phyloP scores from a whole-genome alignment of 2,113 vertebrate species.

The Desmodus rotundus region DNA sequence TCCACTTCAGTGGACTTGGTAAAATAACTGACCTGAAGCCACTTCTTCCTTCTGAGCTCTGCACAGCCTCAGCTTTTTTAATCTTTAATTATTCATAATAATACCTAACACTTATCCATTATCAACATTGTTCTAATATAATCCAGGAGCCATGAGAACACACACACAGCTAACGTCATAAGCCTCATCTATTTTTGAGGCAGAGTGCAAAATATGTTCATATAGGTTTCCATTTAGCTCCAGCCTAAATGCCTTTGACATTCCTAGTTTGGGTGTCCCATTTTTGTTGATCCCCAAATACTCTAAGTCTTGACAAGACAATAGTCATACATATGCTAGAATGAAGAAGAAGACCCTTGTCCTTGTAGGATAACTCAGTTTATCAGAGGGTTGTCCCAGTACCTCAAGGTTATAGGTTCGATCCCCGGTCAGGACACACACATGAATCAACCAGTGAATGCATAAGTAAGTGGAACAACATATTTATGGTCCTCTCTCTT shows the following conservation, averaged over 20 bases:
- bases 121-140: accelerated
- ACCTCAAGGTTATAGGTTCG: too few relatives aligned
- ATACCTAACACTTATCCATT: neutral
- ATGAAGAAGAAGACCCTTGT: too few relatives aligned
- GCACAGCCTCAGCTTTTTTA: neutral
- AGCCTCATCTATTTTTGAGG: neutral
- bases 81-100: neutral
- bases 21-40: accelerated
- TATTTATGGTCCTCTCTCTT: too few relatives aligned
- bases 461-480: too few relatives aligned
- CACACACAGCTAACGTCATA: accelerated
- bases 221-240: neutral
- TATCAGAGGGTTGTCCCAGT: too few relatives aligned
- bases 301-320: accelerated
- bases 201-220: neutral
- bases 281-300: too few relatives aligned
- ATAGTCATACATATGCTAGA: accelerated
- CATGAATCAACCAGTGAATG: too few relatives aligned
- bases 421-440: too few relatives aligned
- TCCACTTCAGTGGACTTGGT: neutral
- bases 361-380: too few relatives aligned
- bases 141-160: too few relatives aligned
- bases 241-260: accelerated
- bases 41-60: neutral
- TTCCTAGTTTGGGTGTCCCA: accelerated